Percentiles rank a stretch among this genome's conserved stretches.
These are phyloP conservation scores for Drosophila macrospina DNA, from an alignment of 2,888 invertebrate genomes.

Conservation along the genomic window DNA sequence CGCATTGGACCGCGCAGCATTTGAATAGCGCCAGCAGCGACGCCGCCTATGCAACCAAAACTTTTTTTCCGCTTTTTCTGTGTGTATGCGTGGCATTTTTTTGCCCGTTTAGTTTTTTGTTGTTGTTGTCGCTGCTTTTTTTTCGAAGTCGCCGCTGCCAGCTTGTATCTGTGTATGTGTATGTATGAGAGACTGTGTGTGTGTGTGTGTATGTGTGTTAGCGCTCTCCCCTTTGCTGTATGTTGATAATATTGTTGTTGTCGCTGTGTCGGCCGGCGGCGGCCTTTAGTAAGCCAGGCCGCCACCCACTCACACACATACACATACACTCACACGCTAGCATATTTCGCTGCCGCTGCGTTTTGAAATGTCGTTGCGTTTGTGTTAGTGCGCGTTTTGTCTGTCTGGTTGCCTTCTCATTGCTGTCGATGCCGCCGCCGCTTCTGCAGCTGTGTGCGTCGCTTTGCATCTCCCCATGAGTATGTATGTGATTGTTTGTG, in stretches of 20 bases:
- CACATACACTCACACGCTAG: slow-evolving; percentile 34
- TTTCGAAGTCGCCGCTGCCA: slow-evolving; percentile 54
- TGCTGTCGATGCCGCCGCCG: slow-evolving; percentile 71
- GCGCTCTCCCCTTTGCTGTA: slow-evolving; percentile 47
- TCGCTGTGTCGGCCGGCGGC: slow-evolving; percentile 76
- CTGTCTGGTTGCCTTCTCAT: slow-evolving; percentile 71
- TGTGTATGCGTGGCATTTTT: slow-evolving; percentile 62
- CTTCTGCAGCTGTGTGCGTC: slow-evolving; percentile 44
- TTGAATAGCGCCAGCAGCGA: slow-evolving; percentile 78
- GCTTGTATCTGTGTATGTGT: slow-evolving; percentile 43
- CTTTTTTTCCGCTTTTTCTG: slow-evolving; percentile 65
- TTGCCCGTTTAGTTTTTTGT: slow-evolving; percentile 68
- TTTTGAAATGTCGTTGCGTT: slow-evolving; percentile 63
- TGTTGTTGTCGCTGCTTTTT: slow-evolving; percentile 60
- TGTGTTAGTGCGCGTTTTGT: slow-evolving; percentile 79
- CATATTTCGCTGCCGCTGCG: slow-evolving; percentile 63
- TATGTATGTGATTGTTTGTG: slow-evolving; percentile 23
- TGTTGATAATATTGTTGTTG: slow-evolving; percentile 49
- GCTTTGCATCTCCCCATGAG: slow-evolving; percentile 62
- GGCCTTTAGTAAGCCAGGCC: slow-evolving; percentile 76
- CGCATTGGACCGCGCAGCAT: slow-evolving; percentile 62
- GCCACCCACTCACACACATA: slow-evolving; percentile 54
- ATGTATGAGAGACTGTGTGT: no score
- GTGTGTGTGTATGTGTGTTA: slow-evolving; percentile 47
- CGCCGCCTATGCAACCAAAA: slow-evolving; percentile 80